Conservation (phyloP, 2,797 vertebrate species). For the Sandelia bainsii region DNA sequence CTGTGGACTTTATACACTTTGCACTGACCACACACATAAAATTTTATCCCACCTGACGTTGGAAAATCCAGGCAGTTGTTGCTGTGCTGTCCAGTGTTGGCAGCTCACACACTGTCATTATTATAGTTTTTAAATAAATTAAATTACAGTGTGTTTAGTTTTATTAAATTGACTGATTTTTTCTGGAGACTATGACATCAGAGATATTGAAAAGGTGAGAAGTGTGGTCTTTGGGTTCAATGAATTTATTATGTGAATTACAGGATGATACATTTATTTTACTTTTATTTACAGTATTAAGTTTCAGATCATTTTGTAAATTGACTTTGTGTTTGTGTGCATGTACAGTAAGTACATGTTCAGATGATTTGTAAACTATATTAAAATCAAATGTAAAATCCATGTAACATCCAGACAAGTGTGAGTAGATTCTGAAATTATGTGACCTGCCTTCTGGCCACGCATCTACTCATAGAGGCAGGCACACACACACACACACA, state of each 20-base stretch:
- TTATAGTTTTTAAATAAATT: not conserved
- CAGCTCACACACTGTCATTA: not conserved
- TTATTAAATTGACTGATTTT: not conserved
- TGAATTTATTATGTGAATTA: no score
- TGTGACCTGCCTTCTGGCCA: no score
- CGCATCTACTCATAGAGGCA: no score
- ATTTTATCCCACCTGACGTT: not conserved
- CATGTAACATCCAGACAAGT: no score
- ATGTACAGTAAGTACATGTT: no score
- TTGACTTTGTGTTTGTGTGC: no score
- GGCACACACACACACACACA: conserved; percentile 42
- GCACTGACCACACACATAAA: not conserved
- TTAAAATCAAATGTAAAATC: no score
- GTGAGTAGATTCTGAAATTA: no score
- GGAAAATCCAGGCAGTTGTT: not conserved
- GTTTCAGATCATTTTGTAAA: no score
- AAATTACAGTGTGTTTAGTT: conserved; percentile 1
- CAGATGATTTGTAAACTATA: no score
- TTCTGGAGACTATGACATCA: not conserved
- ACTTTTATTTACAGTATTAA: no score
- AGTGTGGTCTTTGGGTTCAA: not conserved
- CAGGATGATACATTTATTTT: no score
- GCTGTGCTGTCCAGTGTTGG: not conserved
- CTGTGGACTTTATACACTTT: not conserved
- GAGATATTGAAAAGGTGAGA: not conserved